Evolutionary conservation across 2,113 vertebrate genomes (phyloP).

Genomic region (Amblyornis subalaris): DNA sequence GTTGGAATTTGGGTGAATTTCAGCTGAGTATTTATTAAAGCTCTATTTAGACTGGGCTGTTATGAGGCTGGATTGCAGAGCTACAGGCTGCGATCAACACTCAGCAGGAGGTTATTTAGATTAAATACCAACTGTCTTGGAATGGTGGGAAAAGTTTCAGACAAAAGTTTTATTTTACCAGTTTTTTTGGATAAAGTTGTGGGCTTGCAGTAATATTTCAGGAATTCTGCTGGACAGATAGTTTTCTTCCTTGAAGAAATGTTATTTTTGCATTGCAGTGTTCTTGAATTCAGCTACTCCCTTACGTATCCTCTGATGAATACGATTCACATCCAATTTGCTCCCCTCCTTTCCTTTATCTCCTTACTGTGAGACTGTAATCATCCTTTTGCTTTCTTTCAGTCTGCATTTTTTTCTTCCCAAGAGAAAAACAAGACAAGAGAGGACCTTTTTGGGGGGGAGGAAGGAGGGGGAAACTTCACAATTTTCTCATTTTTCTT

Average conservation of each 20-base stretch:
- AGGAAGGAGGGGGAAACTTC: neutral
- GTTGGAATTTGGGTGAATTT: constrained; percentile 34
- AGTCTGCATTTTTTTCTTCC: neutral
- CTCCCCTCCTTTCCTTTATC: constrained; percentile 16
- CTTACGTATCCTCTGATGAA: neutral
- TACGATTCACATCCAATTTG: neutral
- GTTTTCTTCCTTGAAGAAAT: neutral
- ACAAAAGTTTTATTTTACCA: constrained; percentile 47
- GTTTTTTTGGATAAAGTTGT: neutral
- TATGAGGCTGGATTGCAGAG: constrained; percentile 27
- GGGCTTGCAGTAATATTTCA: constrained; percentile 22
- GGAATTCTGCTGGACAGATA: constrained; percentile 27
- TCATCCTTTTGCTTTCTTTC: constrained; percentile 32
- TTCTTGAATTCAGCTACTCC: constrained; percentile 1
- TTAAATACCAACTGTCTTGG: constrained; percentile 57
- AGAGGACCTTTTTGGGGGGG: neutral
- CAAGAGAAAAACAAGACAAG: neutral
- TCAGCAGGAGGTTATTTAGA: constrained; percentile 63
- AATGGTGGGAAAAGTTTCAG: constrained; percentile 60
- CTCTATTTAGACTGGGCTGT: constrained; percentile 3
- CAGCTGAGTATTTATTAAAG: constrained; percentile 34
- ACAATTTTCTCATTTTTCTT: neutral
- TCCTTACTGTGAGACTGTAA: constrained; percentile 24
- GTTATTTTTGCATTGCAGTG: neutral
- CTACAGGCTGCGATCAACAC: constrained; percentile 28